phyloP scores from a whole-genome alignment of 2,888 invertebrate species.

The Tupiocoris notatus region DNA sequence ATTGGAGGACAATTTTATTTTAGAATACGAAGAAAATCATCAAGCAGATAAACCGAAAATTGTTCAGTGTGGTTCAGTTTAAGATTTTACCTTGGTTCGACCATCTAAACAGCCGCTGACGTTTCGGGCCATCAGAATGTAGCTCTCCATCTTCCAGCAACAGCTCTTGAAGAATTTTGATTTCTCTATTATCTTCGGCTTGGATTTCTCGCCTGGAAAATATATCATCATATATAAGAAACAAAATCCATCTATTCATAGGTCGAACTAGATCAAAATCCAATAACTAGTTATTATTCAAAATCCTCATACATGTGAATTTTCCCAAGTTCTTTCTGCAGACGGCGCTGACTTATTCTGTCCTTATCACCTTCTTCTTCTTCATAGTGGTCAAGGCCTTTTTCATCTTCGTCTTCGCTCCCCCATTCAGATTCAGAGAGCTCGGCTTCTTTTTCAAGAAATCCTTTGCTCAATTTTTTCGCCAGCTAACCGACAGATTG shows the following conservation, averaged over 20 bases:
- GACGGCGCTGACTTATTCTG: slow-evolving; percentile 72
- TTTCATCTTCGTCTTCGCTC: slow-evolving; percentile 85
- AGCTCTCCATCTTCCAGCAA: slow-evolving; percentile 87
- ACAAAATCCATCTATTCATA: no score
- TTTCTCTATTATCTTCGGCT: slow-evolving; percentile 84
- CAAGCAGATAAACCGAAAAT: background rate
- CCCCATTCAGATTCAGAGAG: slow-evolving; percentile 88
- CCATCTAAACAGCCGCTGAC: slow-evolving; percentile 84
- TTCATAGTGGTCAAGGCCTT: slow-evolving; percentile 75
- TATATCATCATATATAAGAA: no score
- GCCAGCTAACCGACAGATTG: slow-evolving; percentile 54
- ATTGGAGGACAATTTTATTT: no score
- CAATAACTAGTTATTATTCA: no score
- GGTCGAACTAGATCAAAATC: no score
- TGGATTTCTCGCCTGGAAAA: slow-evolving; percentile 71
- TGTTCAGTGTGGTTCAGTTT: background rate
- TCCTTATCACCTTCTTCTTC: slow-evolving; percentile 82
- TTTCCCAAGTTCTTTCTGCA: slow-evolving; percentile 75
- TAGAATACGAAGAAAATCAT: no score
- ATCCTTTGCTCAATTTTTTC: slow-evolving; percentile 64
- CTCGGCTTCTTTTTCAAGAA: slow-evolving; percentile 88
- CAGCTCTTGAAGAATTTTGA: slow-evolving; percentile 79
- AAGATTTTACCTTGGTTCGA: slow-evolving; percentile 77
- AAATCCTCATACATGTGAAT: slow-evolving; percentile 71
- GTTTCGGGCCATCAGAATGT: slow-evolving; percentile 69